Evolutionary conservation across 1,140 invertebrate species (phyloP).

Genomic region (Gryllus bimaculatus): DNA sequence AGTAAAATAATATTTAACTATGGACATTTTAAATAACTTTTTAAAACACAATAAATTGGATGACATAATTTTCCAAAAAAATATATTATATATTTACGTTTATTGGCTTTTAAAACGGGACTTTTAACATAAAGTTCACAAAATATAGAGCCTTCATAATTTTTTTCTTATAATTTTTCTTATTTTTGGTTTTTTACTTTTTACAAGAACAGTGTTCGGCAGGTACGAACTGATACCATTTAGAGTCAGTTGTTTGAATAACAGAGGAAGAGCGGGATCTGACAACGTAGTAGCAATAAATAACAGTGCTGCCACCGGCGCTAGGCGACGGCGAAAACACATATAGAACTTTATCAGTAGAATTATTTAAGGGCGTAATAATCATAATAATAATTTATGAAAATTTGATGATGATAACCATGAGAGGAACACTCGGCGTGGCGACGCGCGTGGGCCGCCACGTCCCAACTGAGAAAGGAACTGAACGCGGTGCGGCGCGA

Average conservation of each 20-base stretch:
- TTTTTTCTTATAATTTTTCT: slow-evolving; percentile 4
- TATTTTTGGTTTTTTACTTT: slow-evolving; percentile 12
- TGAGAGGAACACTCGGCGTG: neutral
- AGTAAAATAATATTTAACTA: slow-evolving; percentile 1
- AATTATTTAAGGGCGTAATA: neutral
- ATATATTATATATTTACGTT: slow-evolving; percentile 19
- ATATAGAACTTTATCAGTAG: slow-evolving; percentile 1
- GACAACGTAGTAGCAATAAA: slow-evolving; percentile 4
- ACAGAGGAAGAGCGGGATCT: neutral
- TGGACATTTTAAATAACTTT: neutral
- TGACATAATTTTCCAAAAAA: slow-evolving; percentile 10
- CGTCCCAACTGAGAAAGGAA: neutral
- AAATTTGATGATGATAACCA: neutral
- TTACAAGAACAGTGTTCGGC: slow-evolving; percentile 10
- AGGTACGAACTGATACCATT: slow-evolving; percentile 11
- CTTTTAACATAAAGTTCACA: slow-evolving; percentile 16
- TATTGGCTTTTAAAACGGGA: slow-evolving; percentile 18
- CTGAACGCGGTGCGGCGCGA: neutral
- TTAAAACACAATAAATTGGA: slow-evolving; percentile 11
- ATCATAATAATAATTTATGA: neutral
- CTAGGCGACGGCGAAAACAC: neutral
- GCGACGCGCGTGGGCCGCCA: neutral
- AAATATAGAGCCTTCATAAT: slow-evolving; percentile 14
- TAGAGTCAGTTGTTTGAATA: neutral
- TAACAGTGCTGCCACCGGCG: neutral